Percentiles rank a stretch among this genome's conserved stretches.
Conservation (phyloP, 2,888 invertebrate species). For the Tipula confusa region DNA sequence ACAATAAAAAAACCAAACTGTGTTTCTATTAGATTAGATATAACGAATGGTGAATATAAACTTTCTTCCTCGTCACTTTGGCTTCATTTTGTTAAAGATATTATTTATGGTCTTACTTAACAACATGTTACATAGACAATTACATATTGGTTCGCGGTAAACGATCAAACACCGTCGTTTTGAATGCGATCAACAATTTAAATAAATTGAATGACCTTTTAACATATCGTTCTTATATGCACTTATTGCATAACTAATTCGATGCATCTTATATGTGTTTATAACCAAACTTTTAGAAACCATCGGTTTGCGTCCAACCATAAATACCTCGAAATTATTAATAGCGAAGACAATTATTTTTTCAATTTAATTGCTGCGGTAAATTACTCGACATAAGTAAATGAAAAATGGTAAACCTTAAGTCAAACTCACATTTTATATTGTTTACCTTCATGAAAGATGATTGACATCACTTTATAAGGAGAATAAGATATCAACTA, state of each 20-base stretch:
- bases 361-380: not conserved
- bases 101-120: not conserved
- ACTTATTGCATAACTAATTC: not conserved
- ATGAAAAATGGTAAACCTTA: not conserved
- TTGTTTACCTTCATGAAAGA: not conserved
- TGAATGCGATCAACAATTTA: not conserved
- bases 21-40: not conserved
- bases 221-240: not conserved
- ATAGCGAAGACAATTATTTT: not conserved
- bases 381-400: not conserved
- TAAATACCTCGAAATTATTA: not conserved
- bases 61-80: not conserved
- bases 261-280: not conserved
- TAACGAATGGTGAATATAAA: not conserved
- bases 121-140: not conserved
- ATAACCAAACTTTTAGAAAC: not conserved
- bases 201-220: not conserved
- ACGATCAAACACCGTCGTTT: not conserved
- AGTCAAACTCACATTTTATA: too few species aligned
- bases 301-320: not conserved
- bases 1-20: not conserved
- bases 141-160: not conserved
- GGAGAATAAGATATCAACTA: not conserved
- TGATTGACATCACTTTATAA: not conserved
- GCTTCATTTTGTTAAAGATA: not conserved